Evolutionary conservation across 2,797 vertebrate species (phyloP).

Genomic region (Clarias platycephalus): DNA sequence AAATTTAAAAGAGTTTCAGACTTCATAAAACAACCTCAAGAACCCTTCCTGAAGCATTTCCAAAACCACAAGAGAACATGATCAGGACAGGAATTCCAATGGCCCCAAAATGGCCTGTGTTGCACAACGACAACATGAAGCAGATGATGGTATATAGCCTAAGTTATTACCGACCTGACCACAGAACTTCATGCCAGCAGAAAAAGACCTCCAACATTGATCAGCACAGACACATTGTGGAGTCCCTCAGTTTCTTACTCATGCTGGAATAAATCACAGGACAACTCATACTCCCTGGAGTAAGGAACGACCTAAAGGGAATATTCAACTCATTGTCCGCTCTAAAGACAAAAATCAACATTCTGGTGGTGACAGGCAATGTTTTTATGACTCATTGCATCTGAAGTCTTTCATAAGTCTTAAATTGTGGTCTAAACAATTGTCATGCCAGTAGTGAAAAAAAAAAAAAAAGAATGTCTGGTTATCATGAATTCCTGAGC

Average conservation of each 20-base stretch:
- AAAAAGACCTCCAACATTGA: constrained; percentile 52
- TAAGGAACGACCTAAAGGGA: constrained; percentile 14
- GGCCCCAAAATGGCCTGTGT: constrained; percentile 44
- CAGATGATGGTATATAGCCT: constrained; percentile 51
- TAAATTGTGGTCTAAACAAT: constrained; percentile 14
- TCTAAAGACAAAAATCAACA: constrained; percentile 18
- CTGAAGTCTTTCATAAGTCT: constrained; percentile 14
- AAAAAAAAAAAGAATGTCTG: background rate
- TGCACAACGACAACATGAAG: constrained; percentile 47
- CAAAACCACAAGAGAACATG: constrained; percentile 55
- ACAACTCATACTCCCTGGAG: constrained; percentile 35
- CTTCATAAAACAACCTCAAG: constrained; percentile 27
- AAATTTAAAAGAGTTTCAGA: constrained; percentile 15
- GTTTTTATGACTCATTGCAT: constrained; percentile 28
- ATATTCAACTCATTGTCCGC: constrained; percentile 20
- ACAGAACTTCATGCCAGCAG: constrained; percentile 49
- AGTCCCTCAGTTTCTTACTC: constrained; percentile 47
- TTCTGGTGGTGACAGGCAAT: constrained; percentile 13
- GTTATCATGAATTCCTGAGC: constrained; percentile 3
- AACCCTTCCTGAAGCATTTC: constrained; percentile 45
- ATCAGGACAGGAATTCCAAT: constrained; percentile 47
- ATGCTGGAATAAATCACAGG: constrained; percentile 50
- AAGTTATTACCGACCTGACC: constrained; percentile 50
- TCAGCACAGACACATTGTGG: constrained; percentile 48
- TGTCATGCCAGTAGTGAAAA: constrained; percentile 4